These are phyloP conservation scores for Nilaparvata lugens DNA, from an alignment of 1,140 invertebrate species.

Conservation along the genomic window DNA sequence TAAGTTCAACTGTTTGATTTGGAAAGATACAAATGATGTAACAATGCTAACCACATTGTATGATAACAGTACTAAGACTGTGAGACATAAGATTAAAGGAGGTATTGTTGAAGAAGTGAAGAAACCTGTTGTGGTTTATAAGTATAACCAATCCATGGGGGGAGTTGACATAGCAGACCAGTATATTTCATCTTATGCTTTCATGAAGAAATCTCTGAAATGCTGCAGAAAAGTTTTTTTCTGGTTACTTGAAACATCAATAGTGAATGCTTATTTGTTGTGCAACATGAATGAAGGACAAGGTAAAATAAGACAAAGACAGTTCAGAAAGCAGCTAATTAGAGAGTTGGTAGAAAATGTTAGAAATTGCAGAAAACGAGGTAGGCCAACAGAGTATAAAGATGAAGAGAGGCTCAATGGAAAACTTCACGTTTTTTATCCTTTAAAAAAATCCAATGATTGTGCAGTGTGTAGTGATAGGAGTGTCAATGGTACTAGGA, in stretches of 20 bases:
- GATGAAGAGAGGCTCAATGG: background rate
- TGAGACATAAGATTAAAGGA: background rate
- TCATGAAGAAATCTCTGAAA: background rate
- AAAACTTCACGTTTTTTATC: background rate
- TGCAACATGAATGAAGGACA: too few relatives aligned
- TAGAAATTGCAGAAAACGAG: background rate
- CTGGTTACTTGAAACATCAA: conserved; percentile 1
- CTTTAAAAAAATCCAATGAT: background rate
- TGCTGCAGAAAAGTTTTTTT: conserved; percentile 12
- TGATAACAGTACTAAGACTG: conserved; percentile 1
- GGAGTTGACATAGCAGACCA: background rate
- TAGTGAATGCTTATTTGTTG: conserved; percentile 6
- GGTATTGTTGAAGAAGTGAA: background rate
- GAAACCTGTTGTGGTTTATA: conserved; percentile 8
- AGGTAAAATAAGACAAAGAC: too few relatives aligned
- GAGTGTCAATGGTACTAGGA: background rate
- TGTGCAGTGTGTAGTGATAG: background rate
- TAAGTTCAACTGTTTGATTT: too few relatives aligned
- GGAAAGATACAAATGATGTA: too few relatives aligned
- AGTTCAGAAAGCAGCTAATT: too few relatives aligned
- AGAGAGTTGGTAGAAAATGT: background rate
- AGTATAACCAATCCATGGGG: conserved; percentile 1
- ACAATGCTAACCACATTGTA: background rate
- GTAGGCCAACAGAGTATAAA: background rate
- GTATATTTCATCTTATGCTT: background rate